phyloP scores from a whole-genome alignment of 37 sponge, comb jelly and placozoan genomes.

The Amphimedon queenslandica region DNA sequence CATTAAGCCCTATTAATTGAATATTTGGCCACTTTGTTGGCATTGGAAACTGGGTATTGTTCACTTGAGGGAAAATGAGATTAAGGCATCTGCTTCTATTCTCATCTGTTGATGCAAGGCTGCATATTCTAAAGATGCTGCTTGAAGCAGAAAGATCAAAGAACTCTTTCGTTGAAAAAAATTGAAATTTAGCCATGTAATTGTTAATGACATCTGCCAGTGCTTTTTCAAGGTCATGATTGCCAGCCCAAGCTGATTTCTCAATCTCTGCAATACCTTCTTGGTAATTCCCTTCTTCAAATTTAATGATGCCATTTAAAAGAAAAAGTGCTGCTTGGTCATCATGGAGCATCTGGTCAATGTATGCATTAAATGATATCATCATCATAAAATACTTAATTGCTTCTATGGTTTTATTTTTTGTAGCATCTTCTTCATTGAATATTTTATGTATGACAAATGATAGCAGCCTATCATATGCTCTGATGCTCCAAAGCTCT shows the following conservation, averaged over 20 bases:
- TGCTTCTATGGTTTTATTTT: too few species aligned
- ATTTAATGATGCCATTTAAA: background rate
- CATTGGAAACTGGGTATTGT: conserved; percentile 7
- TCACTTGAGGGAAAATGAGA: background rate
- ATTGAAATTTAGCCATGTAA: background rate
- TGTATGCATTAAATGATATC: too few species aligned
- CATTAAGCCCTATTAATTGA: conserved; percentile 10
- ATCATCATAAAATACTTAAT: too few species aligned
- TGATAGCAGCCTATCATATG: too few species aligned
- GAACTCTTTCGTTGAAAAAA: background rate
- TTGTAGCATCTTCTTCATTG: too few species aligned
- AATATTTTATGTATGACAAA: too few species aligned
- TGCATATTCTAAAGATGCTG: background rate
- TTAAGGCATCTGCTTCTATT: background rate
- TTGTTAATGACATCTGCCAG: background rate
- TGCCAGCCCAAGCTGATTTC: background rate
- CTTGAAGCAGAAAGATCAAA: background rate
- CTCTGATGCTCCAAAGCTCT: too few species aligned
- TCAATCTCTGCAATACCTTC: background rate
- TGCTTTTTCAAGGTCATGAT: background rate
- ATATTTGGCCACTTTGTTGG: conserved; percentile 34
- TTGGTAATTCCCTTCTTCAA: background rate
- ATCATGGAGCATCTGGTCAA: background rate
- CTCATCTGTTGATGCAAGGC: background rate
- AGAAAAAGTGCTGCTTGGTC: background rate